Conservation (phyloP, 1,140 invertebrate species). For the Gonatopus flavifemur region DNA sequence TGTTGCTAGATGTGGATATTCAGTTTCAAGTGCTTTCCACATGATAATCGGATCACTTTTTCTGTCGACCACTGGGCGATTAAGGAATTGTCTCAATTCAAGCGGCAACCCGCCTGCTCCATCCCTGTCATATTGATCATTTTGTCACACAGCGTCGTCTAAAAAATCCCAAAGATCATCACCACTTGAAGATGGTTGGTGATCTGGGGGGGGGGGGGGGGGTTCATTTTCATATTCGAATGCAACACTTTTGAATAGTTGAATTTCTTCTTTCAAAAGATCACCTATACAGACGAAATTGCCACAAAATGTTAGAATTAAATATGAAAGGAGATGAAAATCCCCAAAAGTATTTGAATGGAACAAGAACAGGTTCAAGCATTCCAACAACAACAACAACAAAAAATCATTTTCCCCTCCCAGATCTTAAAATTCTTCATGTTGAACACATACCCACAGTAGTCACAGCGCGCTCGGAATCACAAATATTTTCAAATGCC, state of each 20-base stretch:
- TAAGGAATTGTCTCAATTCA: constrained; percentile 17
- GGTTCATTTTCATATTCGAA: not conserved
- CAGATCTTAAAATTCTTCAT: no score
- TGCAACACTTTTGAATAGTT: not conserved
- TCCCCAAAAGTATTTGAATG: no score
- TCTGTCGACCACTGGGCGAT: not conserved
- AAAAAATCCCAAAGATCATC: constrained; percentile 12
- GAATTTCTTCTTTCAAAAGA: no score
- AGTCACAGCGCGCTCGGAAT: not conserved
- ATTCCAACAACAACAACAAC: no score
- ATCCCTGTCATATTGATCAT: not conserved
- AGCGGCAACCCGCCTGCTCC: constrained; percentile 7
- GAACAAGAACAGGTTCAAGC: no score
- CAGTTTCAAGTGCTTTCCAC: constrained; percentile 23
- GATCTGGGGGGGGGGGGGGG: no score
- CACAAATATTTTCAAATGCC: constrained; percentile 11
- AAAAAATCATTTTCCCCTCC: no score
- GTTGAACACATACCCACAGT: not conserved
- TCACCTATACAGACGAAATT: no score
- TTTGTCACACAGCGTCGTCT: not conserved
- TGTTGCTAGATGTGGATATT: constrained; percentile 28
- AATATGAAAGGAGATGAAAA: no score
- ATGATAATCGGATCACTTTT: constrained; percentile 11
- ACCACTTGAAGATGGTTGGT: no score
- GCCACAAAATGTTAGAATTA: no score